Conservation (phyloP, 2,888 invertebrate species). For the Rhopalosiphum nymphaeae region DNA sequence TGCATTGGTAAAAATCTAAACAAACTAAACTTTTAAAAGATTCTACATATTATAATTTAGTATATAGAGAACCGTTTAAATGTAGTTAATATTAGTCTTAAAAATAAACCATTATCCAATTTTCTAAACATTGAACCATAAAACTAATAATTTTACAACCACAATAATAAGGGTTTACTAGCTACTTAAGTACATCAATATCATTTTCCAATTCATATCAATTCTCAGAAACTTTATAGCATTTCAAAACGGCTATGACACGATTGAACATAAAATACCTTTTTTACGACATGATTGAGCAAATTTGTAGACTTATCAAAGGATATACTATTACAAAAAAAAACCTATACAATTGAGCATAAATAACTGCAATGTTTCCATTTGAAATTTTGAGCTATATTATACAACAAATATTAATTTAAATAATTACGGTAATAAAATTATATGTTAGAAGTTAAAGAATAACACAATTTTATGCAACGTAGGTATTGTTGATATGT, state of each 20-base stretch:
- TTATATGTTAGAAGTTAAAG: no score
- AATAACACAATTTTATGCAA: no score
- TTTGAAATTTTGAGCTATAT: no score
- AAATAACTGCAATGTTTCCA: no score
- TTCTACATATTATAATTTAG: not conserved
- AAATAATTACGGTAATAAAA: no score
- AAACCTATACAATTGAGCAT: no score
- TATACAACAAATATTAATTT: no score
- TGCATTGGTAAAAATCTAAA: not conserved
- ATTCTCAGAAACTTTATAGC: not conserved
- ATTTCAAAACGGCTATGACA: not conserved
- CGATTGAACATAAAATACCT: no score
- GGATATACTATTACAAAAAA: no score
- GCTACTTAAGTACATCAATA: not conserved
- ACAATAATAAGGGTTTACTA: not conserved
- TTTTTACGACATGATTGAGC: no score
- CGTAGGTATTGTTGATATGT: no score
- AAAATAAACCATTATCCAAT: not conserved
- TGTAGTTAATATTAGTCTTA: not conserved
- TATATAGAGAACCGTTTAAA: not conserved
- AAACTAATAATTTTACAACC: not conserved
- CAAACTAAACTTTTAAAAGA: not conserved
- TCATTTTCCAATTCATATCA: not conserved
- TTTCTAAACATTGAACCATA: not conserved
- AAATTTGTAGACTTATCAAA: no score